Percentiles rank a stretch among this genome's conserved stretches.
phyloP scores from a whole-genome alignment of 1,140 invertebrate species.

The Lanistes nyassanus region DNA sequence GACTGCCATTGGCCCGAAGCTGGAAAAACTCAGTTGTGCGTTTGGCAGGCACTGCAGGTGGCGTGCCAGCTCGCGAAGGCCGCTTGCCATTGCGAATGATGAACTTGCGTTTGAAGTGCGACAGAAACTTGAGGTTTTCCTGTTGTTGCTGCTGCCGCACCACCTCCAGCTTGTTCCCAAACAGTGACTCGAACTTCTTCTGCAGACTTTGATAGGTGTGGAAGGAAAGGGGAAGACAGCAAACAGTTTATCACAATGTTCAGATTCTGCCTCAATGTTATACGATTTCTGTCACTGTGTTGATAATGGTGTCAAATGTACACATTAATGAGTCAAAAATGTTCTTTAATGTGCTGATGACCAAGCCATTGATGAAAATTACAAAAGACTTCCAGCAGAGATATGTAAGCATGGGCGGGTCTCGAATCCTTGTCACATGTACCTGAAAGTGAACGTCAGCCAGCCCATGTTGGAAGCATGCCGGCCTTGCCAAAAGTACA shows the following conservation, averaged over 20 bases:
- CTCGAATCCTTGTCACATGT: neutral
- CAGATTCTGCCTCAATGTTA: too few relatives aligned
- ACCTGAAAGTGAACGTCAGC: constrained; percentile 98
- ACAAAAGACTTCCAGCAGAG: neutral
- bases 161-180: constrained; percentile 95
- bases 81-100: constrained; percentile 92
- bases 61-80: constrained; percentile 40
- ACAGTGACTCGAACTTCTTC: constrained; percentile 96
- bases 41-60: constrained; percentile 65
- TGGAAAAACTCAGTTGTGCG: constrained; percentile 91
- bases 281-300: neutral
- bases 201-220: constrained; percentile 77
- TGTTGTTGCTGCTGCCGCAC: constrained; percentile 97
- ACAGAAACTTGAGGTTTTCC: constrained; percentile 98
- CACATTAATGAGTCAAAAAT: neutral
- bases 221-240: too few relatives aligned
- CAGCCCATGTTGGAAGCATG: constrained; percentile 99
- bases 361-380: too few relatives aligned
- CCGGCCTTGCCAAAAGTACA: constrained; percentile 99
- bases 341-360: neutral
- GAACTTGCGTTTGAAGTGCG: constrained; percentile 96
- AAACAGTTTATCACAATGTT: too few relatives aligned
- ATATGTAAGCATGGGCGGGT: neutral
- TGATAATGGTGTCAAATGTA: neutral
- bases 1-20: constrained; percentile 90